These are phyloP conservation scores for Drosophila tripunctata DNA, from an alignment of 2,888 invertebrate species.

Conservation along the genomic window DNA sequence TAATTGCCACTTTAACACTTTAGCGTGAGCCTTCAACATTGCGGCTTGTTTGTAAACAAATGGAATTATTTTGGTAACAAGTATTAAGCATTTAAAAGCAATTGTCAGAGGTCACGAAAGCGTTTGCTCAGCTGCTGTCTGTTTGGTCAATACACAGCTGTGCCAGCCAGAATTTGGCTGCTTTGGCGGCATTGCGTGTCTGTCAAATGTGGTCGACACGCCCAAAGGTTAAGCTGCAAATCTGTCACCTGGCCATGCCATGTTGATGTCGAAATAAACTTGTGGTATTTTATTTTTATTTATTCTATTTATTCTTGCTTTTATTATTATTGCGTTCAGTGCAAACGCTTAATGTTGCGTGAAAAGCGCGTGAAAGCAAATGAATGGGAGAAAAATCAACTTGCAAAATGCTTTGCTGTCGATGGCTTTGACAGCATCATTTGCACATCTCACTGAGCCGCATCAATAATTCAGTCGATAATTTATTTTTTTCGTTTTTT, in stretches of 20 bases:
- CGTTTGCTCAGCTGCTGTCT: conserved; percentile 36
- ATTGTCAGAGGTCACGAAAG: conserved; percentile 70
- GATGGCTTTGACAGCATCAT: conserved; percentile 55
- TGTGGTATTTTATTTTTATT: conserved; percentile 38
- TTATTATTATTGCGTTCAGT: conserved; percentile 16
- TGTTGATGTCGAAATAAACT: conserved; percentile 10
- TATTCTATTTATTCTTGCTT: conserved; percentile 34
- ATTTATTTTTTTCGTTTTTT: conserved; percentile 33
- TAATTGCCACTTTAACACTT: conserved; percentile 62
- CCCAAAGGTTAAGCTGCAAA: conserved; percentile 61
- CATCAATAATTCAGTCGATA: conserved; percentile 57
- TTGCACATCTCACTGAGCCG: conserved; percentile 56
- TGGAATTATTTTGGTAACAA: conserved; percentile 32
- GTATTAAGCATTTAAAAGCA: conserved; percentile 38
- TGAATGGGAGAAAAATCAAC: conserved; percentile 48
- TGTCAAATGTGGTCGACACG: conserved; percentile 15
- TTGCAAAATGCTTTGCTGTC: conserved; percentile 34
- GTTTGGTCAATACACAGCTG: conserved; percentile 75
- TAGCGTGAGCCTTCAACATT: not conserved
- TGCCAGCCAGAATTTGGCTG: conserved; percentile 10
- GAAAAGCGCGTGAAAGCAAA: conserved; percentile 64
- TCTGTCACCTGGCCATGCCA: conserved; percentile 53
- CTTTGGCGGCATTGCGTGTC: conserved; percentile 13
- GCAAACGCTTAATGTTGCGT: conserved; percentile 69
- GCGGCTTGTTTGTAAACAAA: not conserved